Evolutionary conservation across 2,113 vertebrate genomes (phyloP), one percentile per base, ranked within the genome.

Genomic region (Macquaria australasica): DNA sequence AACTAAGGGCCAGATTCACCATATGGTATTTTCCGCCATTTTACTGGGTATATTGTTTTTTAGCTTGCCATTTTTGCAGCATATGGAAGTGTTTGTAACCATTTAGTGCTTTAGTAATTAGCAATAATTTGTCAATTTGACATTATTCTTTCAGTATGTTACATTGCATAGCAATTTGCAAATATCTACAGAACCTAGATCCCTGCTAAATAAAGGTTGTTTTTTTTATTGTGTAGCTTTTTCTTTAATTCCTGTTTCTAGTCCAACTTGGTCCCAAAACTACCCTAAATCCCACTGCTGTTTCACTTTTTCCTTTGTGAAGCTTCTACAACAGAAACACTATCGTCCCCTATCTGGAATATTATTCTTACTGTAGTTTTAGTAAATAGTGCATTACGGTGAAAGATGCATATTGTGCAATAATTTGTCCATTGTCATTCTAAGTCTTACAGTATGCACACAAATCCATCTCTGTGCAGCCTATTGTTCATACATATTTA

Each of bases 1-100:
- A 10, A 31, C 9, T 5, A 4, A 55, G 86, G 84, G 74, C 8
- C 6, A 53, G 39, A 3, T 0, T 0, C 0, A 12, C 28, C 28
- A 31, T 2, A 31, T 31, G 2, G 28, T 31, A 31, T 31, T 31
- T 34, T 82, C 73, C 67, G 86, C 86, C 86, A 91, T 91, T 88
- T 89, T 74, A 67, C 6, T 59, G 4, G 1, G 4, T 55, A 23
- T 43, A 15, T 0, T 8, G 43, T 1, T 56, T 41, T 21, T 21
- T 14, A 18, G 10, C 3, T 43, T 34, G 8, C 23, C 5, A 12
- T 50, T 45, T 6, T 59, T 81, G 23, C 8, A 41, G 6, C 10
- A 0, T 12, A 21, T 15, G 9, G 4, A 8, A 37, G 11, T 41
- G 8, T 18, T 76, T 59, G 0, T 25, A 21, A 1, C 39, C 6